Percentiles rank a stretch among this genome's conserved stretches.
Conservation (phyloP, 2,797 vertebrate genomes). For the Sebastes jordani region DNA sequence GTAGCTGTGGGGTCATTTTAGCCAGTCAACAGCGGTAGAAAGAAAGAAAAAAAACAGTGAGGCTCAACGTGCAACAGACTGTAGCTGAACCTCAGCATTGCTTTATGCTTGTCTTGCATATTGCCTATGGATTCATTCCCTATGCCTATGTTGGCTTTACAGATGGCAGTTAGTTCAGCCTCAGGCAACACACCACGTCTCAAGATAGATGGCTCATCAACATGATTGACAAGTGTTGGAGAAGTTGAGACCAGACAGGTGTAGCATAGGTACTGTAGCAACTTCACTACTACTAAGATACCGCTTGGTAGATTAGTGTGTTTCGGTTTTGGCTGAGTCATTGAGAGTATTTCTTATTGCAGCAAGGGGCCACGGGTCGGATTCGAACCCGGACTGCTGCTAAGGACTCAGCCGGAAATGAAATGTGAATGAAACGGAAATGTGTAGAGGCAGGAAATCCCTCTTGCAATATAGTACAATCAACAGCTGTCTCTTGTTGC, state of each 20-base stretch:
- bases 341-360: neutral
- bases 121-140: constrained; percentile 4
- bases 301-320: constrained; percentile 19
- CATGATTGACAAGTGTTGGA: constrained; percentile 51
- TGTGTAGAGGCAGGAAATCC: constrained; percentile 16
- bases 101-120: constrained; percentile 18
- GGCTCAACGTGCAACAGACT: neutral
- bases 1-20: neutral
- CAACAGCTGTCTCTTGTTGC: constrained; percentile 44
- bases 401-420: neutral
- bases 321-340: constrained; percentile 20
- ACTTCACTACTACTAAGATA: constrained; percentile 11
- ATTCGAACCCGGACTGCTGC: neutral
- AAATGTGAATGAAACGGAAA: constrained; percentile 9
- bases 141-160: constrained; percentile 22
- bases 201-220: constrained; percentile 26
- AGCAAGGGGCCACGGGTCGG: neutral
- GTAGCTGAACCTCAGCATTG: neutral
- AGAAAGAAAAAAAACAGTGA: neutral
- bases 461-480: constrained; percentile 34
- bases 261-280: neutral
- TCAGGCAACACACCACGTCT: constrained; percentile 11
- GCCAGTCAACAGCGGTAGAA: neutral
- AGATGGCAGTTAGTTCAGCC: constrained; percentile 27
- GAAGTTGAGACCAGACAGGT: constrained; percentile 22